Evolutionary conservation across 2,888 invertebrate genomes (phyloP), one percentile per base, ranked within the genome.

Genomic region (Peribatodes rhomboidaria): DNA sequence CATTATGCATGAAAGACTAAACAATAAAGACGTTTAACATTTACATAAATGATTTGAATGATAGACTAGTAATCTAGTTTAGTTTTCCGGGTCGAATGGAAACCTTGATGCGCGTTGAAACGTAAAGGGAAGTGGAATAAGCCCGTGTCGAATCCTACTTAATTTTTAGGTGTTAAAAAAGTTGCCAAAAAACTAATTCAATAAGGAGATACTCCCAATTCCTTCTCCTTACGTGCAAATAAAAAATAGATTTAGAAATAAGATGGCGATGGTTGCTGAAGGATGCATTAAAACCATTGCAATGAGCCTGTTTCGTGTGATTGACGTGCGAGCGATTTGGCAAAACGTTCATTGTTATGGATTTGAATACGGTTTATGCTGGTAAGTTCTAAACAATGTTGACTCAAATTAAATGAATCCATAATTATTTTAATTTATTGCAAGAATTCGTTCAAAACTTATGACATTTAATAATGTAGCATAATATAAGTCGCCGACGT

Each of bases 221-320:
- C 74, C 70, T 77, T 71, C 60, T 70, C 70, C 61, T 67, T 68
- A 69, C 62, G 61, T 22, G 16, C 41, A 11, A 73, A 75, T 69
- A 78, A 78, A 77, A 70, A 79, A 74, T 61, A 69, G 67, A 69
- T 69, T 74, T 61, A 62, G n/a, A 71, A 65, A 10, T 35, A 18
- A 44, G 33, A 37, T 22, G 39, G 37, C 61, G 68, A 70, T 65
- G 68, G 72, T 69, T 72, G 74, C 65, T 71, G 68, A 72, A 64
- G 60, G 74, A 76, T 74, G 74, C 81, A 81, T 82, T 81, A 83
- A 81, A 82, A 81, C 70, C 71, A 61, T 68, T 71, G 55, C 68
- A 73, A 83, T 76, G 81, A 82, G 84, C 83, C 81, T 82, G 80
- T 57, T 70, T 72, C 68, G 79, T 75, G 71, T 73, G 69, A 71